Percentiles rank a stretch among this genome's conserved stretches.
Evolutionary conservation across 92 coral and sea anemone genomes (phyloP).

Genomic region (Parazoanthus darwini): DNA sequence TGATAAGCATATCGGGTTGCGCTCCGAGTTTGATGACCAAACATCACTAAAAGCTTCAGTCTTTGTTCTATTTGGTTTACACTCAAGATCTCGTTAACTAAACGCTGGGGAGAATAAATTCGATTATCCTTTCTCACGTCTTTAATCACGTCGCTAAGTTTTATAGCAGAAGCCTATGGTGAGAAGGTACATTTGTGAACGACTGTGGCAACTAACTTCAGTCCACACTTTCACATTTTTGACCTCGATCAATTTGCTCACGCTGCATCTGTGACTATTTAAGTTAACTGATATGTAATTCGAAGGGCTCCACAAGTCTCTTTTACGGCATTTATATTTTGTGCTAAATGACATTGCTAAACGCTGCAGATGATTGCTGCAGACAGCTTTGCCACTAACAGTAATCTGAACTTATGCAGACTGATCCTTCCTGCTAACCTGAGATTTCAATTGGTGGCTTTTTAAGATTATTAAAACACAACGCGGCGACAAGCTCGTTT

Average conservation of each 20-base stretch:
- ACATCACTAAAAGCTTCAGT: slow-evolving; percentile 21
- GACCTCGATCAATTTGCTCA: not conserved
- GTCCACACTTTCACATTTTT: not conserved
- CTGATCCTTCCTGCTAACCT: not conserved
- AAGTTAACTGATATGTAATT: slow-evolving; percentile 8
- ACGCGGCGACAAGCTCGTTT: not conserved
- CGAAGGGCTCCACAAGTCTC: slow-evolving; percentile 5
- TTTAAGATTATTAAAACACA: slow-evolving; percentile 9
- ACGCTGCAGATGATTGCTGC: slow-evolving; percentile 19
- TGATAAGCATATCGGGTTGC: not conserved
- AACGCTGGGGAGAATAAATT: not conserved
- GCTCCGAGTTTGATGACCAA: slow-evolving; percentile 2
- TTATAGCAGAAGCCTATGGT: not conserved
- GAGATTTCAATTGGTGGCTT: slow-evolving; percentile 6
- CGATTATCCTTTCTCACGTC: not conserved
- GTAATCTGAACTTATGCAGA: not conserved
- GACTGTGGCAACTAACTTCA: not conserved
- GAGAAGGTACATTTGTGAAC: slow-evolving; percentile 6
- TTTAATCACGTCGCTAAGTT: slow-evolving; percentile 8
- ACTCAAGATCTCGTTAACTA: slow-evolving; percentile 35
- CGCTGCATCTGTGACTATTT: slow-evolving; percentile 16
- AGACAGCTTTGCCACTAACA: slow-evolving; percentile 22
- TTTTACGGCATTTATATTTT: slow-evolving; percentile 5
- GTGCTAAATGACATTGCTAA: slow-evolving; percentile 23
- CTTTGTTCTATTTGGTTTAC: slow-evolving; percentile 40